Conservation (phyloP, 1,140 invertebrate genomes). For the Pseudomyrmex concolor region DNA sequence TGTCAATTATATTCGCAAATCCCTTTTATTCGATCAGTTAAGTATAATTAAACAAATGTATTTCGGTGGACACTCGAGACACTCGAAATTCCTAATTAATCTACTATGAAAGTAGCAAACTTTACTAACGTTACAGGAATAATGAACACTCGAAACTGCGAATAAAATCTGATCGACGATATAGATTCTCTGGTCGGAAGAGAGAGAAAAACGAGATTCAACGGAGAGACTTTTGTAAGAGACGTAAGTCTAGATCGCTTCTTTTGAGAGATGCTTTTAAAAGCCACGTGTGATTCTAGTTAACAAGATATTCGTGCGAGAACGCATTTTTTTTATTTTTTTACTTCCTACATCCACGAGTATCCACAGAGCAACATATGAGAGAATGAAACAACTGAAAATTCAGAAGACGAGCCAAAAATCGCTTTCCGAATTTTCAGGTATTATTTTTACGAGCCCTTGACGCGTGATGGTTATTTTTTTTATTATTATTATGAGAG, state of each 20-base stretch:
- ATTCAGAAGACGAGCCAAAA: no score
- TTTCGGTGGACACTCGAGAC: slow-evolving; percentile 24
- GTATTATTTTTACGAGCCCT: no score
- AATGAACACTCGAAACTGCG: slow-evolving; percentile 58
- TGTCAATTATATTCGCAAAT: slow-evolving; percentile 29
- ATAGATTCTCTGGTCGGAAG: background rate
- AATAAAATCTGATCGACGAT: slow-evolving; percentile 20
- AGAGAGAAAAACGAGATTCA: slow-evolving; percentile 9
- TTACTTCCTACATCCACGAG: background rate
- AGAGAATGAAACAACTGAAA: background rate
- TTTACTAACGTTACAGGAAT: slow-evolving; percentile 39
- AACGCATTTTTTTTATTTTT: background rate
- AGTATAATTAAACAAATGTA: slow-evolving; percentile 9
- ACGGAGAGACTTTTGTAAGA: background rate
- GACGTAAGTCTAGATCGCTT: no score
- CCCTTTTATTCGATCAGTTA: slow-evolving; percentile 7
- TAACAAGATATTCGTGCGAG: background rate
- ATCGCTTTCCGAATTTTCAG: no score
- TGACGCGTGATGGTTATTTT: no score
- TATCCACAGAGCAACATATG: background rate
- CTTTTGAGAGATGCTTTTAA: slow-evolving; percentile 1
- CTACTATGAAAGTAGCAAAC: slow-evolving; percentile 41
- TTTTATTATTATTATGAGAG: no score
- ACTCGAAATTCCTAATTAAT: slow-evolving; percentile 25
- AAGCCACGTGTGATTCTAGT: background rate